phyloP scores from a whole-genome alignment of 2,888 invertebrate genomes.

The Alloplasta piceator region DNA sequence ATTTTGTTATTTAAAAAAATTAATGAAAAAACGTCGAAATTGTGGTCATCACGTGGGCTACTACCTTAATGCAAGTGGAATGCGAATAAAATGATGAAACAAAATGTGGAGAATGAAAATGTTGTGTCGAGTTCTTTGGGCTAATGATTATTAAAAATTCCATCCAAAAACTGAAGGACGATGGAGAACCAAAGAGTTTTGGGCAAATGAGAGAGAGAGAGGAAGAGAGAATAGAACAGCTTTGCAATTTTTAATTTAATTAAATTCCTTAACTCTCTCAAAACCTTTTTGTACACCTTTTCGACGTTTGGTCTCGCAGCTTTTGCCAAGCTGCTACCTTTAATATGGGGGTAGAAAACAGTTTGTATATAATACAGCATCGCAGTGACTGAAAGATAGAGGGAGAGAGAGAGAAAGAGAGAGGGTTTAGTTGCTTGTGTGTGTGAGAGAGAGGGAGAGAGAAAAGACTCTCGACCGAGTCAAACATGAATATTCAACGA shows the following conservation, averaged over 20 bases:
- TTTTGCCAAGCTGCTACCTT: constrained; percentile 51
- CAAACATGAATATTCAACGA: constrained; percentile 79
- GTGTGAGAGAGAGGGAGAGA: neutral
- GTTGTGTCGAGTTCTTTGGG: no score
- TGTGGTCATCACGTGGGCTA: no score
- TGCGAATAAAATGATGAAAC: no score
- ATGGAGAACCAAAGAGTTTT: no score
- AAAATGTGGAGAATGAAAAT: no score
- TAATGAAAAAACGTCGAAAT: no score
- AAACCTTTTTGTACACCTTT: constrained; percentile 28
- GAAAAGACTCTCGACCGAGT: constrained; percentile 33
- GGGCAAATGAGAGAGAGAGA: constrained; percentile 50
- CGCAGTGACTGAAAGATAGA: constrained; percentile 66
- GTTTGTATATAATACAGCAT: neutral
- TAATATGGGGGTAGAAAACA: constrained; percentile 23
- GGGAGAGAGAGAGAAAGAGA: constrained; percentile 32
- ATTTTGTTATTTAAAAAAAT: no score
- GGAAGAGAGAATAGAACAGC: neutral
- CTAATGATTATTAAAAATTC: no score
- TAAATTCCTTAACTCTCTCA: constrained; percentile 41
- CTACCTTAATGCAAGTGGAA: no score
- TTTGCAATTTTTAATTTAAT: constrained; percentile 52
- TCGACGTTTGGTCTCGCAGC: constrained; percentile 56
- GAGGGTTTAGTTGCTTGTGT: neutral
- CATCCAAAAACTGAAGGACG: no score